Percentiles rank a stretch among this genome's conserved stretches.
Conservation (phyloP, 2,113 vertebrate species). For the Morone chrysops region DNA sequence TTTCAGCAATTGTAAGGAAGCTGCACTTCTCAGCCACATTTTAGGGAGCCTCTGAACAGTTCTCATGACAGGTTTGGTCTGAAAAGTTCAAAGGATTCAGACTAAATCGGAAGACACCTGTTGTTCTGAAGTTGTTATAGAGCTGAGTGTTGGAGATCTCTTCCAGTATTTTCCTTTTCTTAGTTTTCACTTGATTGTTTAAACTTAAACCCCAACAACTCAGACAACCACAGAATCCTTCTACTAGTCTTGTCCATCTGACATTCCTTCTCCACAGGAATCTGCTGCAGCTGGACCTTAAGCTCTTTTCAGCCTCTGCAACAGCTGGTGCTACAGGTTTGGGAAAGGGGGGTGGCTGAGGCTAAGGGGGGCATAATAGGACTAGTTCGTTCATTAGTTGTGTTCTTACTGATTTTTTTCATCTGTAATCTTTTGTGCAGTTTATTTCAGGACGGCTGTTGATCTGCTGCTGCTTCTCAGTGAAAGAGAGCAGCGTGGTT, state of each 20-base stretch:
- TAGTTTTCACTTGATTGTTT: constrained; percentile 8
- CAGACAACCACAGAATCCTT: constrained; percentile 12
- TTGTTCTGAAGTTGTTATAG: background rate
- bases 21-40: background rate
- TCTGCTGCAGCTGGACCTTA: constrained; percentile 17
- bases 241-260: constrained; percentile 2
- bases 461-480: background rate
- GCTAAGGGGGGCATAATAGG: background rate
- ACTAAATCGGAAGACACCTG: background rate
- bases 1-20: background rate
- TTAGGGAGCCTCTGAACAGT: background rate
- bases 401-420: background rate
- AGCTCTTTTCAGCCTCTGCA: background rate
- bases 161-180: background rate
- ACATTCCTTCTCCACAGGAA: constrained; percentile 13
- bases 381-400: background rate
- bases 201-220: background rate
- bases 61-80: background rate
- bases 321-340: constrained; percentile 18
- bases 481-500: background rate
- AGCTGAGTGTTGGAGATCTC: background rate
- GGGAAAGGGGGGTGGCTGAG: background rate
- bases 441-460: background rate
- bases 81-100: background rate
- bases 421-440: background rate